Evolutionary conservation across 1,140 invertebrate species (phyloP), one percentile per base, ranked within the genome.

Genomic region (Cyclina sinensis): DNA sequence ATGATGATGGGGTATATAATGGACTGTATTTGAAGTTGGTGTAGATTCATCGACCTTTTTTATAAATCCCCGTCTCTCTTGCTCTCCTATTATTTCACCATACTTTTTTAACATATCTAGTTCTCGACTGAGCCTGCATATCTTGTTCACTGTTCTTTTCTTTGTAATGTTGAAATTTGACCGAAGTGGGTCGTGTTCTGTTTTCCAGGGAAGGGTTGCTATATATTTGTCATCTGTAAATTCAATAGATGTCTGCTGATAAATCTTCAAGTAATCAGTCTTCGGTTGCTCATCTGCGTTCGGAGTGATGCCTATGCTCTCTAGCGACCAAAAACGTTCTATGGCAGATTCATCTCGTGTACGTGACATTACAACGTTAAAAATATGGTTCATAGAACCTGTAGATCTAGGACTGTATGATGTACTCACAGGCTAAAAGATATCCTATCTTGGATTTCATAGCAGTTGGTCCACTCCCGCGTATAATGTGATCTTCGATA

Each of bases 171-270:
- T 14, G n/a, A 27, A 62, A 14, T 62, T 62, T 62, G 57, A n/a
- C n/a, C 62, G 81, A 21, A 84, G 43, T 21, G 81, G 21, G 18
- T 37, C 30, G 32, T 84, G 81, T 62, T 84, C 59, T 30, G 24
- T 27, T 70, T 48, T 84, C 59, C 81, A 73, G 2, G 81, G 59
- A 12, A 84, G 21, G 14, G 21, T 37, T 9, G 65, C 81, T 24
- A 24, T 27, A 54, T 84, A 84, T 32, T 24, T 59, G 21, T 59
- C 81, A 11, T 81, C 79, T 35, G 43, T 43, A 43, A 7, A 14
- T 43, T 43, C 43, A n/a, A n/a, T n/a, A n/a, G n/a, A n/a, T n/a
- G n/a, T n/a, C n/a, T n/a, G n/a, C n/a, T n/a, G 43, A 43, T 43
- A 43, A 7, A 4, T 4, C 14, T 4, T 43, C 43, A 43, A 43